Evolutionary conservation across 1,140 invertebrate genomes (phyloP).

Genomic region (Chlorops oryzae): DNA sequence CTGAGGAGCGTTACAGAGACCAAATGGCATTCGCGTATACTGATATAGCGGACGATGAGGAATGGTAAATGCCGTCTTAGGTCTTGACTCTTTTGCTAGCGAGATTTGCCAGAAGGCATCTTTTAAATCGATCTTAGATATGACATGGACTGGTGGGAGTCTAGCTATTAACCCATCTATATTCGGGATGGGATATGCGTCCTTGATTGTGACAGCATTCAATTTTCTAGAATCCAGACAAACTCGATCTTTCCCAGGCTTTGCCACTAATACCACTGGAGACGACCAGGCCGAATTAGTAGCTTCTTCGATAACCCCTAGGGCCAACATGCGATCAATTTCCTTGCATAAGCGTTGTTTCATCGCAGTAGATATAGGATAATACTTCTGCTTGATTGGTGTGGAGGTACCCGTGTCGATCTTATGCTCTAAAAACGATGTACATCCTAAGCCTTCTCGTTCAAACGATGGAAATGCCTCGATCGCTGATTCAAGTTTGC

Average conservation of each 20-base stretch:
- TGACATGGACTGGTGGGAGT: constrained; percentile 10
- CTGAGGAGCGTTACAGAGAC: too few relatives aligned
- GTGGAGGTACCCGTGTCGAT: background rate
- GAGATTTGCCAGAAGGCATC: constrained; percentile 23
- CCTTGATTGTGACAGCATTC: constrained; percentile 8
- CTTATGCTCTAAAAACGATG: background rate
- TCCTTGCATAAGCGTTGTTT: constrained; percentile 13
- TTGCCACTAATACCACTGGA: constrained; percentile 6
- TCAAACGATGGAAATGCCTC: background rate
- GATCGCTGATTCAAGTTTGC: background rate
- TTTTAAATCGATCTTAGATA: constrained; percentile 3
- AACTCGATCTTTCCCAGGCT: constrained; percentile 10
- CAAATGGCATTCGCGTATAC: too few relatives aligned
- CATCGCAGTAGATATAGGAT: constrained; percentile 10
- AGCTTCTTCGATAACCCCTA: constrained; percentile 17
- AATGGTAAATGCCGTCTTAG: constrained; percentile 49
- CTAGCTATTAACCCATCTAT: constrained; percentile 11
- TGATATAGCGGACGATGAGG: too few relatives aligned
- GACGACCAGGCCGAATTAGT: constrained; percentile 19
- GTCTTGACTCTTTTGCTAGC: constrained; percentile 19
- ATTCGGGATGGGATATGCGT: constrained; percentile 11
- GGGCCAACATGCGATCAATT: constrained; percentile 15
- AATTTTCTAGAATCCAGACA: constrained; percentile 12
- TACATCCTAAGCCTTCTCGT: background rate
- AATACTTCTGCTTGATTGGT: background rate